Percentiles rank a stretch among this genome's conserved stretches.
Conservation (phyloP, 2,797 vertebrate genomes). For the Orestias chungarensis region DNA sequence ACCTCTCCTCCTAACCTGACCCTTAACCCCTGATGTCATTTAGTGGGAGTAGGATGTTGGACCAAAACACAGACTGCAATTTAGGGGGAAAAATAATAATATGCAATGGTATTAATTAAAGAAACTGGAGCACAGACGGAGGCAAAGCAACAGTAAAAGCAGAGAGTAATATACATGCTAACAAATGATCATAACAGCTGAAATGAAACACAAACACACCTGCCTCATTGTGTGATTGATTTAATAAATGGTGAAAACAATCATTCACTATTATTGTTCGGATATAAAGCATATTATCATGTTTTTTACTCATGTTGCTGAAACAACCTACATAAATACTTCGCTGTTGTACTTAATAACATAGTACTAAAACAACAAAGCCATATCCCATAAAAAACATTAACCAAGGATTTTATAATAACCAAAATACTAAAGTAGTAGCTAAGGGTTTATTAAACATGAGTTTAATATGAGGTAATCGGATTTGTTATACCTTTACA, state of each 20-base stretch:
- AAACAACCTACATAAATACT: too few relatives aligned
- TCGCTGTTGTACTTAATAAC: too few relatives aligned
- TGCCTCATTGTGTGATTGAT: not conserved
- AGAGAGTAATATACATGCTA: not conserved
- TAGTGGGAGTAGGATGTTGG: not conserved
- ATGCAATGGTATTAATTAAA: not conserved
- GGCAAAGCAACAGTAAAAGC: not conserved
- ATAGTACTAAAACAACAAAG: not conserved
- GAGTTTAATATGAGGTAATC: not conserved
- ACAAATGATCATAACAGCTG: too few relatives aligned
- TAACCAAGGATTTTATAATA: not conserved
- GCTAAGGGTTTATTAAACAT: not conserved
- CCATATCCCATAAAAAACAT: not conserved
- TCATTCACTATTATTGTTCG: not conserved
- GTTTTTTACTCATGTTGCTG: not conserved
- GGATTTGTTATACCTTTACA: not conserved
- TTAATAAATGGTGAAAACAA: not conserved
- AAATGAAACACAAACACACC: not conserved
- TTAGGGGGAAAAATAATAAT: too few relatives aligned
- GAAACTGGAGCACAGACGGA: not conserved
- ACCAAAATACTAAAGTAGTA: not conserved
- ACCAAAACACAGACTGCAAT: too few relatives aligned
- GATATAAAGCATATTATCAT: not conserved
- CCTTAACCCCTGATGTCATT: not conserved
- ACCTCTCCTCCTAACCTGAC: not conserved